Percentiles rank a stretch among this genome's conserved stretches.
phyloP scores from a whole-genome alignment of 2,888 invertebrate genomes.

The Eupithecia centaureata region DNA sequence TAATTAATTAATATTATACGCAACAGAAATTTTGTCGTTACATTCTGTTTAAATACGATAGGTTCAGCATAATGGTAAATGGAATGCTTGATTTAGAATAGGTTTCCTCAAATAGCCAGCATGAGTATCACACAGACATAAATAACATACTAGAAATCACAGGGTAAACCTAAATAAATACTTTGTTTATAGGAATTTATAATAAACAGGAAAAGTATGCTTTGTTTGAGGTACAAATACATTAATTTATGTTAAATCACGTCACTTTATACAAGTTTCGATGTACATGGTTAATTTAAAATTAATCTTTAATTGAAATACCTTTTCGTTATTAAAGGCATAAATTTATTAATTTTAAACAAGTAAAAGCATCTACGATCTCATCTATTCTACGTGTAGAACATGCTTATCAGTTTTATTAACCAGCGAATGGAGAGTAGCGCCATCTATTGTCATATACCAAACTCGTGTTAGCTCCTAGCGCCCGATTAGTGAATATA shows the following conservation, averaged over 20 bases:
- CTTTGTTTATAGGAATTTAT: constrained; percentile 10
- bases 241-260: constrained; percentile 5
- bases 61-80: too few species aligned
- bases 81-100: too few species aligned
- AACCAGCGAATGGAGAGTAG: background rate
- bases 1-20: too few species aligned
- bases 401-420: background rate
- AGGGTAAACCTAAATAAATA: constrained; percentile 15
- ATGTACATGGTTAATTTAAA: background rate
- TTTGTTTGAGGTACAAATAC: constrained; percentile 10
- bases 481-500: background rate
- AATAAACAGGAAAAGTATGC: constrained; percentile 25
- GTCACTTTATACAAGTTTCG: background rate
- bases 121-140: background rate
- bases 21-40: too few species aligned
- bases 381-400: background rate
- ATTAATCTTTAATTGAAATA: too few species aligned
- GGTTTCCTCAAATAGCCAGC: background rate
- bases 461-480: background rate
- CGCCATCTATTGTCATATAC: background rate
- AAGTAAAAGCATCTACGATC: background rate
- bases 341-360: background rate
- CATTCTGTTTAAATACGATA: too few species aligned
- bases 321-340: too few species aligned
- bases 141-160: constrained; percentile 6